Base-by-base conservation (phyloP, 37 sponge, comb jelly and placozoan genomes). In the Chondrosia reniformis region DNA sequence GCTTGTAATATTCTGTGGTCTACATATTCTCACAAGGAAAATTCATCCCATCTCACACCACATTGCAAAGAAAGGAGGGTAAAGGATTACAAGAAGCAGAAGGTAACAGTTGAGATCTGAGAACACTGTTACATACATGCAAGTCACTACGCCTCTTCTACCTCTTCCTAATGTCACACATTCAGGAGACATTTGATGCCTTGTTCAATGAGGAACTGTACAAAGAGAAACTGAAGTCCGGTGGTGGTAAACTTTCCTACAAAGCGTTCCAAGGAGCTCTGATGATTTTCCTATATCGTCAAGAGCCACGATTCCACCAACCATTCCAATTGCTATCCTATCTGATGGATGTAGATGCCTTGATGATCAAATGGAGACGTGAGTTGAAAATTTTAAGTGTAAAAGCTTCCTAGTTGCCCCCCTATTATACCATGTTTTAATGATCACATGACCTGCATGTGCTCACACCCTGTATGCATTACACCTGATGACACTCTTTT, bases 331-430 rank as follows among this genome's bases (percentile, higher is more conserved):
- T 87, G 9, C 52, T 87, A 67, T 40, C 46, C 2, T 57, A 58
- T 39, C 36, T 87, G 37, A 66, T 69, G 75, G 88, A 87, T 28
- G 38, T 87, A 10, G 88, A 87, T 49, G 49, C 79, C 17, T 74
- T 78, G n/a, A 13, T 87, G 27, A 87, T 77, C 0, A 73, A 84
- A 43, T 87, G 88, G 88, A 54, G 88, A 65, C 64, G 85, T 84
- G 67, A 72, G 80, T 69, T 21, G 1, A 10, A 19, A 49, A 19
- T 10, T 49, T 10, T 49, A 15, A 19, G 52, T 19, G 52, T 49
- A 15, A 15, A 15, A 49, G 10, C 15, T 49, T 49, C 52, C 52
- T 49, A n/a, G 10, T 10, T 56, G 7, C 27, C 58, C 27, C 6
- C 27, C 6, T 56, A 3, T 56, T 6, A n/a, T n/a, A n/a, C n/a